Percentiles rank a stretch among this genome's conserved stretches.
phyloP scores from a whole-genome alignment of 2,797 vertebrate genomes.

The Corythornis leucogaster region DNA sequence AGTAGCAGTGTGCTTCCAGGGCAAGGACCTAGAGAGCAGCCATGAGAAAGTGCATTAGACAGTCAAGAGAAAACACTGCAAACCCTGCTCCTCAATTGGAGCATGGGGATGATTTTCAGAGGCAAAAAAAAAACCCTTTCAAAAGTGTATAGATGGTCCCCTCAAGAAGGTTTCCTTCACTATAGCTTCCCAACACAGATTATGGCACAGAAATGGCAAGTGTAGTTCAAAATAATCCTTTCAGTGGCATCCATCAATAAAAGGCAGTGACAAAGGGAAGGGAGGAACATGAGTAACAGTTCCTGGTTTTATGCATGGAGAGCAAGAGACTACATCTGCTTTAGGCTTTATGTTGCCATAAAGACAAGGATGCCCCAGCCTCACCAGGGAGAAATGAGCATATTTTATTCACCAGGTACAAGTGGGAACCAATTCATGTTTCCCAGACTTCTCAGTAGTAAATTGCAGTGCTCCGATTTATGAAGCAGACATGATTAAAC shows the following conservation, averaged over 20 bases:
- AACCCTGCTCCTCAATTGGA: not conserved
- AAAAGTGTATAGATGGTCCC: not conserved
- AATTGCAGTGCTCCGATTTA: conserved; percentile 22
- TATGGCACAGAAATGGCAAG: not conserved
- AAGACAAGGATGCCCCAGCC: not conserved
- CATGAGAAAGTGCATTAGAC: not conserved
- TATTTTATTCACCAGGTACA: not conserved
- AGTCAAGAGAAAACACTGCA: not conserved
- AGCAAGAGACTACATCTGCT: not conserved
- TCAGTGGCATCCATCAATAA: not conserved
- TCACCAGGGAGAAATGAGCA: not conserved
- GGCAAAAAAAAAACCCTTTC: not conserved
- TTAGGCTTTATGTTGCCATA: not conserved
- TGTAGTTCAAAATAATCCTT: not conserved
- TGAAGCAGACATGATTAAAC: not conserved
- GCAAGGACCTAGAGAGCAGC: not conserved
- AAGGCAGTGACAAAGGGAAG: not conserved
- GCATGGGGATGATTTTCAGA: not conserved
- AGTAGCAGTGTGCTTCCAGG: not conserved
- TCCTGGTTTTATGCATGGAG: not conserved
- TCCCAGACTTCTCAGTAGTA: not conserved
- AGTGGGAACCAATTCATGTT: not conserved
- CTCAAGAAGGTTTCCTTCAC: not conserved
- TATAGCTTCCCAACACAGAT: not conserved
- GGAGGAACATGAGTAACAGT: not conserved